Evolutionary conservation across 2,888 invertebrate genomes (phyloP), one percentile per base, ranked within the genome.

Genomic region (Lithosia quadra): DNA sequence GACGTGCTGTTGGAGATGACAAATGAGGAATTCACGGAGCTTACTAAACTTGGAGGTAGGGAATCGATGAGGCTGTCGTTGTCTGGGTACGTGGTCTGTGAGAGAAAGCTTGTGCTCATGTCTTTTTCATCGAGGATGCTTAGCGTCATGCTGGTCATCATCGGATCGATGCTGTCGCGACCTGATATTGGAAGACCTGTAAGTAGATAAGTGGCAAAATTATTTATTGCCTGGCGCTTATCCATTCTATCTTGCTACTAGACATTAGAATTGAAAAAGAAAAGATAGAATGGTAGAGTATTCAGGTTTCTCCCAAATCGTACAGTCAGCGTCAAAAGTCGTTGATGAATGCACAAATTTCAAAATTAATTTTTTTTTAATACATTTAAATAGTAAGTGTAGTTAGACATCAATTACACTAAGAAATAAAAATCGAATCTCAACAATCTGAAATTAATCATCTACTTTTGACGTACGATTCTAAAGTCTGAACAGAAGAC

Each of bases 31-130:
- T 95, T 94, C 61, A 95, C 90, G 9, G 95, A 95, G 82, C 88
- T 93, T 79, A 93, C 93, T 63, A 95, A 84, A 66, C 93, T 93
- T 0, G 95, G 95, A 0, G 95, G 95, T 5, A 94, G 73, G 24
- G 95, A 95, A 83, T 95, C 95, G 69, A 94, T 91, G 10, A 94
- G 82, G 75, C 93, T 94, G 60, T 95, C 95, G 79, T 93, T 90
- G 75, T 95, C 95, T 0, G 93, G 94, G 78, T 92, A 90, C 0
- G 94, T 94, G 53, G 94, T 93, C 71, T 95, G 95, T 0, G 95
- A 95, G 24, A 95, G 91, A 81, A 95, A 95, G 75, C 95, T 95
- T 1, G 95, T 95, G 76, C 90, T 95, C 95, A 95, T 95, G 76
- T 95, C 95, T 67, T 95, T 95, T 67, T 95, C 95, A 74, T 95